Conservation (phyloP, 2,888 invertebrate species). For the Psococerastis gibbosa region DNA sequence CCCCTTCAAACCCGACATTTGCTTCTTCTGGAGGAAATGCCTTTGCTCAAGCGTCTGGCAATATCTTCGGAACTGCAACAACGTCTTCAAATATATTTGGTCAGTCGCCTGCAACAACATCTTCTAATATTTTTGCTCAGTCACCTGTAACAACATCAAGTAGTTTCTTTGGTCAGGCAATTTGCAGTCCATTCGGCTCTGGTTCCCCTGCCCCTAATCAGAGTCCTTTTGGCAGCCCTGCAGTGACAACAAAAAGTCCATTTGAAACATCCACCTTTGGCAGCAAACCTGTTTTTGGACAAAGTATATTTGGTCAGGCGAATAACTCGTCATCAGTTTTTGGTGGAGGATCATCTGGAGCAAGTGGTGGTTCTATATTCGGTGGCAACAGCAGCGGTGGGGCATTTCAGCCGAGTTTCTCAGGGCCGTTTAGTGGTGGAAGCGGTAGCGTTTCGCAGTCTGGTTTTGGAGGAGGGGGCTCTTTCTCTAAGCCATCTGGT, state of each 20-base stretch:
- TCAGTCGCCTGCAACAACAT: constrained; percentile 13
- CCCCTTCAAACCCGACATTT: constrained; percentile 12
- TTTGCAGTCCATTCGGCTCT: constrained; percentile 14
- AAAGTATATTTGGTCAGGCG: constrained; percentile 13
- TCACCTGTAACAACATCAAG: background rate
- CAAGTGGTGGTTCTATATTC: constrained; percentile 16
- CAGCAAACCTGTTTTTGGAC: constrained; percentile 21
- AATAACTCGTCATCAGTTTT: constrained; percentile 11
- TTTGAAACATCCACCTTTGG: constrained; percentile 14
- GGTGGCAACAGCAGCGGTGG: constrained; percentile 13
- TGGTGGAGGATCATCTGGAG: constrained; percentile 12
- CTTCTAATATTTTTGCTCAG: background rate
- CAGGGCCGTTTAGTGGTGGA: constrained; percentile 23
- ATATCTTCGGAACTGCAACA: constrained; percentile 7
- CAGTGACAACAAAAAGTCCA: constrained; percentile 13
- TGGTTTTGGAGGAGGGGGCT: constrained; percentile 25
- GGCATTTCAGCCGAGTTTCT: background rate
- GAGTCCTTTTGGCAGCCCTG: constrained; percentile 16
- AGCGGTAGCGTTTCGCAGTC: constrained; percentile 24
- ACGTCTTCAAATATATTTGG: constrained; percentile 14
- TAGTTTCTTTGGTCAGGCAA: constrained; percentile 14
- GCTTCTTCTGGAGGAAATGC: constrained; percentile 14
- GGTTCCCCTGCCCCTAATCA: constrained; percentile 12
- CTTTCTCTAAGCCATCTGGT: constrained; percentile 21
- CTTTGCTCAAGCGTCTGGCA: constrained; percentile 12